Evolutionary conservation across 1,140 invertebrate species (phyloP).

Genomic region (Orius laevigatus): DNA sequence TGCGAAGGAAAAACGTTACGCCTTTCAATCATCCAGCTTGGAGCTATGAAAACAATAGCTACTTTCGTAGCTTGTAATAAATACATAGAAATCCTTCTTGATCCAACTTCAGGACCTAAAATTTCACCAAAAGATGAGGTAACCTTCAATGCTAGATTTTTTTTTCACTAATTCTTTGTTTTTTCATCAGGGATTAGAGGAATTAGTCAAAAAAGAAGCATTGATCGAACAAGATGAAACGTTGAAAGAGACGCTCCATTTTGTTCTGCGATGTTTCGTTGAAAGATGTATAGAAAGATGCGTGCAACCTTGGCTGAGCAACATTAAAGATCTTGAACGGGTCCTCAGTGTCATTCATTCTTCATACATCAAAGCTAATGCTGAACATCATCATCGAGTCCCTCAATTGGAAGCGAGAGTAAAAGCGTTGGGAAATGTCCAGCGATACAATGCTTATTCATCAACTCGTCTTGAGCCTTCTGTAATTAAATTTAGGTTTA

Average conservation of each 20-base stretch:
- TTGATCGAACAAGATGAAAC: background rate
- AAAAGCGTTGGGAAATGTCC: conserved; percentile 2
- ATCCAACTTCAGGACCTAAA: conserved; percentile 23
- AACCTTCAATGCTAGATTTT: too few relatives aligned
- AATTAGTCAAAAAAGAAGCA: conserved; percentile 4
- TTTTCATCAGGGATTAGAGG: conserved; percentile 3
- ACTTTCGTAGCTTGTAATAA: conserved; percentile 32
- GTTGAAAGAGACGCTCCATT: conserved; percentile 2
- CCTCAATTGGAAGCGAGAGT: conserved; percentile 19
- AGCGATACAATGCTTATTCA: background rate
- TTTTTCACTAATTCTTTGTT: background rate
- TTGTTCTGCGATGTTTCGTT: conserved; percentile 22
- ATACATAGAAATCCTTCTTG: conserved; percentile 37
- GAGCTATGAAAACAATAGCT: conserved; percentile 37
- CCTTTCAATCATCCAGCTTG: conserved; percentile 35
- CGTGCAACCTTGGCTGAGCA: conserved; percentile 28
- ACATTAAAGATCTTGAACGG: conserved; percentile 35
- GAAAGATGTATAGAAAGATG: conserved; percentile 32
- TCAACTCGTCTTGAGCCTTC: too few relatives aligned
- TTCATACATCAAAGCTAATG: conserved; percentile 28
- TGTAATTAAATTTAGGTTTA: too few relatives aligned
- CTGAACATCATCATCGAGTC: conserved; percentile 24
- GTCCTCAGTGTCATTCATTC: conserved; percentile 35
- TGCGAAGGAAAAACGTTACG: conserved; percentile 30
- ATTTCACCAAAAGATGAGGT: conserved; percentile 6